A percentile compares a stretch with the other conserved stretches of the same genome.
These are phyloP conservation scores for Toxotes jaculatrix DNA, from an alignment of 2,113 vertebrate genomes.

Conservation along the genomic window DNA sequence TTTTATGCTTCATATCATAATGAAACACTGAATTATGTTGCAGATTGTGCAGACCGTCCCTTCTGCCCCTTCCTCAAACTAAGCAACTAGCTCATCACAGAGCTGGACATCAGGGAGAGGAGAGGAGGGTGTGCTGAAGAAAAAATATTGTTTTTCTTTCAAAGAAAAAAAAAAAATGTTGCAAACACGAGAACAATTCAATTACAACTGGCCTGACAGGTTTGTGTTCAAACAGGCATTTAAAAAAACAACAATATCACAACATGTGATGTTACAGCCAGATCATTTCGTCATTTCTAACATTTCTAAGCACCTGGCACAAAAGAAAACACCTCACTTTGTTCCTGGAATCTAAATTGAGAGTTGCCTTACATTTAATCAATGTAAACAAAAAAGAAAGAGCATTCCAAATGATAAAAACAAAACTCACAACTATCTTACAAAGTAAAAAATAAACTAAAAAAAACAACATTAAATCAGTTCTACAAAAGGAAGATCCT, in stretches of 20 bases:
- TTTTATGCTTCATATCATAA: slow-evolving; percentile 61
- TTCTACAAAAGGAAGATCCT: slow-evolving; percentile 80
- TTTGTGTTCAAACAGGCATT: slow-evolving; percentile 52
- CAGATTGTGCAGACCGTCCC: slow-evolving; percentile 48
- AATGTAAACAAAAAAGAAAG: slow-evolving; percentile 75
- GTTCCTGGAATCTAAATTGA: slow-evolving; percentile 81
- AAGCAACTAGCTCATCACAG: slow-evolving; percentile 42
- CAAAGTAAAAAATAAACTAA: slow-evolving; percentile 76
- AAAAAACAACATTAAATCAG: slow-evolving; percentile 57
- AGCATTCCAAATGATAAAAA: slow-evolving; percentile 71
- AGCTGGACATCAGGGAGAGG: slow-evolving; percentile 25
- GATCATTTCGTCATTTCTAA: slow-evolving; percentile 70
- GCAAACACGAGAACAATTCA: slow-evolving; percentile 52
- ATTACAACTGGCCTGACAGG: slow-evolving; percentile 49
- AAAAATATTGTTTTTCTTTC: slow-evolving; percentile 46
- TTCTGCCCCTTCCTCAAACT: slow-evolving; percentile 36
- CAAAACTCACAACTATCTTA: slow-evolving; percentile 78
- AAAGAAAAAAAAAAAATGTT: slow-evolving; percentile 49
- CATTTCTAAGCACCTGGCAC: slow-evolving; percentile 75
- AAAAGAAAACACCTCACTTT: slow-evolving; percentile 78
- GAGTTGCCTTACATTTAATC: slow-evolving; percentile 73
- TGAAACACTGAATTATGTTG: slow-evolving; percentile 68
- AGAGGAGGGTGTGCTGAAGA: slow-evolving; percentile 29
- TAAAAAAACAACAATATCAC: slow-evolving; percentile 58
- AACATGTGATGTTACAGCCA: slow-evolving; percentile 75